Evolutionary conservation across 1,140 invertebrate genomes (phyloP), one percentile per base, ranked within the genome.

Genomic region (Meloidogyne exigua): DNA sequence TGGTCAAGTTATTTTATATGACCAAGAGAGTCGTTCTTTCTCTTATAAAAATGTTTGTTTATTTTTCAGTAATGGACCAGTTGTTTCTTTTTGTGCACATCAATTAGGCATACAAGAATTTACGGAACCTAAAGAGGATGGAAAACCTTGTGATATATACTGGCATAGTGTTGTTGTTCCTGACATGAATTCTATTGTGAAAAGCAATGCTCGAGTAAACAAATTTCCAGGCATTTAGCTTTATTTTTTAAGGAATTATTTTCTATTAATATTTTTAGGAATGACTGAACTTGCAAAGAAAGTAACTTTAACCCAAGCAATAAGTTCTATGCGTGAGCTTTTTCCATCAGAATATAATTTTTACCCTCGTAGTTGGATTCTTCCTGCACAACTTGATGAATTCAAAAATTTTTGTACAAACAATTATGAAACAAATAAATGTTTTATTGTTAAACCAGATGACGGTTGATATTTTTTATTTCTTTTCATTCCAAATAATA

Each of bases 401-500:
- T 89, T 90, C 73, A 75, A 79, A 64, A 76, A 73, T 39, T 85
- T 75, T 44, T 77, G 87, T 42, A 7, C n/a, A 57, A 85, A 18
- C 39, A 13, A 66, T 25, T 62, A 21, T 80, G 80, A 36, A 84
- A 83, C 66, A 83, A 83, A 73, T 64, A 66, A 65, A 23, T 89
- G 88, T 66, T 90, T 85, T 79, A 90, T 90, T 73, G 87, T 90
- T 13, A 90, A 90, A 79, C 90, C 90, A 9, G 89, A 90, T 79
- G 85, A 88, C 62, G 85, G 84, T 87, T n/a, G 15, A 18, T 15
- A 18, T 36, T 62, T 13, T 9, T 15, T 18, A 44, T 21, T 1
- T 2, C 0, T 32, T 36, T 62, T 42, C 1, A 4, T 12, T 42
- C 12, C 15, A 49, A 49, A 4, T 18, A 15, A 49, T 7, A 2